Evolutionary conservation across 2,888 invertebrate genomes (phyloP).

Genomic region (Drosophila setosimentum): DNA sequence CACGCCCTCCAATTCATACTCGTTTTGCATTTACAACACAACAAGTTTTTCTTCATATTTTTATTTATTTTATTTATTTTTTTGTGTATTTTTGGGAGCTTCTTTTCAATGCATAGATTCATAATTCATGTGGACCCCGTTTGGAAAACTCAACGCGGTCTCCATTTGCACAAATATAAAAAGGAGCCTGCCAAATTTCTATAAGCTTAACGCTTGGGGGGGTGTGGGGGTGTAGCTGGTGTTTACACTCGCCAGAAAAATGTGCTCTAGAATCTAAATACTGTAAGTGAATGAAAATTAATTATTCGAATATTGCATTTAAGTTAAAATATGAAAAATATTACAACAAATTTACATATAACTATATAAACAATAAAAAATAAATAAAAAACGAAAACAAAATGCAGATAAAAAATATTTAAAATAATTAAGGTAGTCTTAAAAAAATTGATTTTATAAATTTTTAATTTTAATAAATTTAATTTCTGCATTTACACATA

Average conservation of each 20-base stretch:
- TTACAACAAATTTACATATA: background rate
- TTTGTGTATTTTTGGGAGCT: constrained; percentile 36
- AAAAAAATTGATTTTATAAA: background rate
- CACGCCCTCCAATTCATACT: constrained; percentile 26
- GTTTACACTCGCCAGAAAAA: background rate
- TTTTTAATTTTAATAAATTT: background rate
- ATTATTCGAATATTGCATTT: background rate
- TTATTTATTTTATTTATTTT: constrained; percentile 30
- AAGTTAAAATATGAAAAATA: background rate
- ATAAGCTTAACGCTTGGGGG: background rate
- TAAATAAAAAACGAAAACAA: background rate
- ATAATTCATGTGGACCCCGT: constrained; percentile 71
- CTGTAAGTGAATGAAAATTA: background rate
- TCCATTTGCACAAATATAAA: constrained; percentile 48
- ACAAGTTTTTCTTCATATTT: constrained; percentile 29
- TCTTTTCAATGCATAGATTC: constrained; percentile 78
- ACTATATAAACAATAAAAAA: background rate
- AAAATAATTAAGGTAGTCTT: background rate
- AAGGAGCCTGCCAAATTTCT: constrained; percentile 26
- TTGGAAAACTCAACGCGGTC: constrained; percentile 48
- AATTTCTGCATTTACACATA: background rate
- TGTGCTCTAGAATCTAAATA: background rate
- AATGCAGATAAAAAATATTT: background rate
- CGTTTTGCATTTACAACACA: constrained; percentile 31
- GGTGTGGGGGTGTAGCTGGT: too few species aligned